Evolutionary conservation across 2,888 invertebrate species (phyloP).

Genomic region (Apantesis nais): DNA sequence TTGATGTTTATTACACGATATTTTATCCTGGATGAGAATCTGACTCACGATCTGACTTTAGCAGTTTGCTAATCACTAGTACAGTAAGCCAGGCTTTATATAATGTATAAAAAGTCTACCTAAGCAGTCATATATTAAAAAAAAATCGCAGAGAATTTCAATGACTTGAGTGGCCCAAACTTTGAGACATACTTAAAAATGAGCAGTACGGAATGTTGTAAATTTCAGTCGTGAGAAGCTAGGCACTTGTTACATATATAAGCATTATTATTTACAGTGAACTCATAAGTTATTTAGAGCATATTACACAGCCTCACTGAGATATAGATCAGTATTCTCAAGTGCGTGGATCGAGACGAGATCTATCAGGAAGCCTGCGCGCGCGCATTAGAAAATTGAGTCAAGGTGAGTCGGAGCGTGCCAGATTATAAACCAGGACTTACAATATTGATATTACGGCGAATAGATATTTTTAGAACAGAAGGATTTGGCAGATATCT

Average conservation of each 20-base stretch:
- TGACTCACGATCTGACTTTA: too few relatives aligned
- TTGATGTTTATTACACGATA: too few relatives aligned
- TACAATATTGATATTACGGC: neutral
- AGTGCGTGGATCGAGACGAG: slow-evolving; percentile 32
- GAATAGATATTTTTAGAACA: neutral
- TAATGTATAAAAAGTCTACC: too few relatives aligned
- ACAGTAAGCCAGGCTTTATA: too few relatives aligned
- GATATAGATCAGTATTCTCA: slow-evolving; percentile 34
- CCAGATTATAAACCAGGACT: slow-evolving; percentile 42
- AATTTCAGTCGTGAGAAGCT: neutral
- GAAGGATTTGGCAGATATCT: neutral
- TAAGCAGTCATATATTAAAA: too few relatives aligned
- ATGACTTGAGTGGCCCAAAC: too few relatives aligned
- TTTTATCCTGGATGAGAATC: too few relatives aligned
- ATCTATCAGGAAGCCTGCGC: slow-evolving; percentile 48
- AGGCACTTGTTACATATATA: neutral
- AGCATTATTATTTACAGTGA: slow-evolving; percentile 4
- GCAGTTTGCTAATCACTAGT: too few relatives aligned
- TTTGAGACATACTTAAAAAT: neutral
- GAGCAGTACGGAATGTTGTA: neutral
- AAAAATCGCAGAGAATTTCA: too few relatives aligned
- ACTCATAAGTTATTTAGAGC: slow-evolving; percentile 21
- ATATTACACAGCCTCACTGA: slow-evolving; percentile 22
- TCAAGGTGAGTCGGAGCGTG: slow-evolving; percentile 42
- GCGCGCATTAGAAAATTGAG: slow-evolving; percentile 43